Conservation (phyloP, 2,113 vertebrate species). For the Clarias macrocephalus region DNA sequence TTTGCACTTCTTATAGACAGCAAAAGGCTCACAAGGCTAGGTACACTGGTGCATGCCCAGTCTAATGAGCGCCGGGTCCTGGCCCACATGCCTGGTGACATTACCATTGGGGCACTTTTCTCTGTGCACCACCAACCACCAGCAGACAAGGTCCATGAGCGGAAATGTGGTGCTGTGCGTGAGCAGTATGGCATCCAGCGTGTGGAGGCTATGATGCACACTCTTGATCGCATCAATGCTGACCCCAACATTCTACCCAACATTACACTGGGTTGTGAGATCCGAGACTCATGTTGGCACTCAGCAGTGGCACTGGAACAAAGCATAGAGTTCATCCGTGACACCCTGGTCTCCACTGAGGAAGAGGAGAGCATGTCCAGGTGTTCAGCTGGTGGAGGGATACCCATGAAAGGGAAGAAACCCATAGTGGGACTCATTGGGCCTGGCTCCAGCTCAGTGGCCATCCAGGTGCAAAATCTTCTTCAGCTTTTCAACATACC, state of each 20-base stretch:
- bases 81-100: conserved; percentile 91
- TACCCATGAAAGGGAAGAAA: conserved; percentile 84
- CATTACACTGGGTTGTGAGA: conserved; percentile 93
- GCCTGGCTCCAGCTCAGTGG: conserved; percentile 96
- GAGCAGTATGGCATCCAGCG: conserved; percentile 98
- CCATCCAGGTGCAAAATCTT: conserved; percentile 97
- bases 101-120: conserved; percentile 96
- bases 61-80: conserved; percentile 89
- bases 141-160: conserved; percentile 95
- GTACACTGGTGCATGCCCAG: conserved; percentile 79
- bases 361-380: conserved; percentile 88
- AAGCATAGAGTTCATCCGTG: conserved; percentile 97
- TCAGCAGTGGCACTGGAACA: conserved; percentile 96
- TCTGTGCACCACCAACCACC: conserved; percentile 97
- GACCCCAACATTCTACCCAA: conserved; percentile 88
- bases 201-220: conserved; percentile 97
- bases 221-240: conserved; percentile 92
- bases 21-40: conserved; percentile 66
- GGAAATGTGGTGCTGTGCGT: conserved; percentile 93
- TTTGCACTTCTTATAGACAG: conserved; percentile 56
- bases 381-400: conserved; percentile 74
- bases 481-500: conserved; percentile 99
- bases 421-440: conserved; percentile 97
- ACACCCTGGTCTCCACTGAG: conserved; percentile 90
- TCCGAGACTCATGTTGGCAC: conserved; percentile 98